A percentile compares a stretch with the other conserved stretches of the same genome.
These are phyloP conservation scores for Leptopilina drosophilae DNA, from an alignment of 2,888 invertebrate genomes.

Conservation along the genomic window DNA sequence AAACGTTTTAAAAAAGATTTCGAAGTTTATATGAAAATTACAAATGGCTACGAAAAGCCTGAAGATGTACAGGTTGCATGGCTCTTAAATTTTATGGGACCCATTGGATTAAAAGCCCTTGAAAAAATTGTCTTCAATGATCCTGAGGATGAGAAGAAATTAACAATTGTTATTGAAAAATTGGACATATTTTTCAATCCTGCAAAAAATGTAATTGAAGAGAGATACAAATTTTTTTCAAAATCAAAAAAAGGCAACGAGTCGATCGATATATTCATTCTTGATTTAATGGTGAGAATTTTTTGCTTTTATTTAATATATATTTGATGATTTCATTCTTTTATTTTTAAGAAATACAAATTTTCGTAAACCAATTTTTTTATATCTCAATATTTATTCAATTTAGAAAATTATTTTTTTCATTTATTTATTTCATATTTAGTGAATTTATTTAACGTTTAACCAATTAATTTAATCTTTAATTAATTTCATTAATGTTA, in stretches of 20 bases:
- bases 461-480: too few relatives aligned
- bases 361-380: too few relatives aligned
- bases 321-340: background rate
- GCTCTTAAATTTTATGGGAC: slow-evolving; percentile 49
- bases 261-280: slow-evolving; percentile 47
- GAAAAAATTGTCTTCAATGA: slow-evolving; percentile 46
- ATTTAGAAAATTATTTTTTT: too few relatives aligned
- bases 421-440: too few relatives aligned
- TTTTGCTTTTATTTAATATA: background rate
- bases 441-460: too few relatives aligned
- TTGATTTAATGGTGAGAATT: slow-evolving; percentile 40
- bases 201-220: slow-evolving; percentile 49
- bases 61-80: slow-evolving; percentile 46
- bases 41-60: slow-evolving; percentile 41
- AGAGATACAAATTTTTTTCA: slow-evolving; percentile 50
- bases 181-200: slow-evolving; percentile 53
- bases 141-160: slow-evolving; percentile 42
- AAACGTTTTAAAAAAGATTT: slow-evolving; percentile 50
- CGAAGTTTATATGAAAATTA: slow-evolving; percentile 49
- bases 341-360: background rate
- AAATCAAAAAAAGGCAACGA: slow-evolving; percentile 48
- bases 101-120: slow-evolving; percentile 47
- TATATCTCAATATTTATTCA: too few relatives aligned
- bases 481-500: background rate
- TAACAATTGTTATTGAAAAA: slow-evolving; percentile 48